phyloP scores from a whole-genome alignment of 2,888 invertebrate genomes.

The Drosophila borealis region DNA sequence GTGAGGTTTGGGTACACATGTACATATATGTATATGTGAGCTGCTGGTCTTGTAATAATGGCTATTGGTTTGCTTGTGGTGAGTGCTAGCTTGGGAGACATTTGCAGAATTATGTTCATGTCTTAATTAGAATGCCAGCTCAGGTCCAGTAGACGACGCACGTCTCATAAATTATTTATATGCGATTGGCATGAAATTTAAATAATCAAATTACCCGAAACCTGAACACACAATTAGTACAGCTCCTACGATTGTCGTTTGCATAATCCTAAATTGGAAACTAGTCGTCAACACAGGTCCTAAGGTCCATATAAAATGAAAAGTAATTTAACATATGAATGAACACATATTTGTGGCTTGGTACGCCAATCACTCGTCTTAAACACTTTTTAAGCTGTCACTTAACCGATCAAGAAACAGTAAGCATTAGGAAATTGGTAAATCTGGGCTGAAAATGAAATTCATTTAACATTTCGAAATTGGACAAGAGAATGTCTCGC shows the following conservation, averaged over 20 bases:
- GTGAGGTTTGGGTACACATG: neutral
- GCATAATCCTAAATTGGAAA: slow-evolving; percentile 50
- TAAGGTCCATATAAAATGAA: slow-evolving; percentile 9
- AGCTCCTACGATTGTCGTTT: slow-evolving; percentile 16
- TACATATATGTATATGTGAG: neutral
- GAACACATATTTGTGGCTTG: slow-evolving; percentile 4
- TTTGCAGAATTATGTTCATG: slow-evolving; percentile 58
- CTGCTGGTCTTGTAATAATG: slow-evolving; percentile 51
- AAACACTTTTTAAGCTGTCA: slow-evolving; percentile 51
- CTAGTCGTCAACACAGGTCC: slow-evolving; percentile 3
- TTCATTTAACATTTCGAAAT: neutral
- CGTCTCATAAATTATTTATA: slow-evolving; percentile 77
- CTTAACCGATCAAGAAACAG: slow-evolving; percentile 26
- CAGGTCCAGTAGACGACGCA: slow-evolving; percentile 22
- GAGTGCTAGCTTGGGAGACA: slow-evolving; percentile 62
- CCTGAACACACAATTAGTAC: slow-evolving; percentile 18
- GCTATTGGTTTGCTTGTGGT: slow-evolving; percentile 65
- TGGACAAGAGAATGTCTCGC: neutral
- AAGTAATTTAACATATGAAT: slow-evolving; percentile 62
- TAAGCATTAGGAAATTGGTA: slow-evolving; percentile 25
- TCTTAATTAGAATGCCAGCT: slow-evolving; percentile 71
- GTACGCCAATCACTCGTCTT: slow-evolving; percentile 33
- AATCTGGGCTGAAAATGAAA: neutral
- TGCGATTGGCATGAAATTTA: slow-evolving; percentile 77
- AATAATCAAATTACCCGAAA: slow-evolving; percentile 72